Conservation (phyloP, 2,113 vertebrate species). For the Crypturellus undulatus region DNA sequence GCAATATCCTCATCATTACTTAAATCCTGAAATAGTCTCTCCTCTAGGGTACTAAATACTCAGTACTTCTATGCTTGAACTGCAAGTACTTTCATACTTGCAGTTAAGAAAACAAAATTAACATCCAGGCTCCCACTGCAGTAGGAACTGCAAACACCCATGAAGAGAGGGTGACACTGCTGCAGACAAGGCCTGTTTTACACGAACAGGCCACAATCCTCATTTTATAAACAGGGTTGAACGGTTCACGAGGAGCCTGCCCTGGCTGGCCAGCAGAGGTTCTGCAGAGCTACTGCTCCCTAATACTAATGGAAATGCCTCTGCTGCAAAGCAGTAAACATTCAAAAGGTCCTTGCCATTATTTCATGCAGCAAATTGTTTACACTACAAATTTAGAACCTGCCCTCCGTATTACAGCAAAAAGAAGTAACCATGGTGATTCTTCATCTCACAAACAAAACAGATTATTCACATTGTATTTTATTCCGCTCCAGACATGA, state of each 20-base stretch:
- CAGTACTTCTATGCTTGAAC: too few relatives aligned
- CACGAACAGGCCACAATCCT: background rate
- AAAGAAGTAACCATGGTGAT: conserved; percentile 66
- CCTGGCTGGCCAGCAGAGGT: background rate
- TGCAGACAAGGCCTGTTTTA: background rate
- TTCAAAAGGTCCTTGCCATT: background rate
- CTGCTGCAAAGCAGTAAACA: background rate
- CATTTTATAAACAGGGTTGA: background rate
- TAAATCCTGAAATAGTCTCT: background rate
- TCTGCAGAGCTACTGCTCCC: background rate
- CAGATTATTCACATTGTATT: background rate
- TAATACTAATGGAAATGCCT: background rate
- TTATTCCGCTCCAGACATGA: background rate
- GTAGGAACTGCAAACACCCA: background rate
- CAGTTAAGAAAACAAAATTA: background rate
- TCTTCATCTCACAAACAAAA: conserved; percentile 15
- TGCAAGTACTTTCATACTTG: background rate
- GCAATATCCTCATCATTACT: background rate
- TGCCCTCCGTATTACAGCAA: background rate
- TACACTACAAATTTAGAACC: background rate
- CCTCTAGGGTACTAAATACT: background rate
- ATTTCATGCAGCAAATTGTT: background rate
- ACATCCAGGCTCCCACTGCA: background rate
- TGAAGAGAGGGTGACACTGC: background rate
- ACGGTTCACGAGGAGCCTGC: accelerated